These are phyloP conservation scores for Pyralis farinalis DNA, from an alignment of 2,888 invertebrate species.

Conservation along the genomic window DNA sequence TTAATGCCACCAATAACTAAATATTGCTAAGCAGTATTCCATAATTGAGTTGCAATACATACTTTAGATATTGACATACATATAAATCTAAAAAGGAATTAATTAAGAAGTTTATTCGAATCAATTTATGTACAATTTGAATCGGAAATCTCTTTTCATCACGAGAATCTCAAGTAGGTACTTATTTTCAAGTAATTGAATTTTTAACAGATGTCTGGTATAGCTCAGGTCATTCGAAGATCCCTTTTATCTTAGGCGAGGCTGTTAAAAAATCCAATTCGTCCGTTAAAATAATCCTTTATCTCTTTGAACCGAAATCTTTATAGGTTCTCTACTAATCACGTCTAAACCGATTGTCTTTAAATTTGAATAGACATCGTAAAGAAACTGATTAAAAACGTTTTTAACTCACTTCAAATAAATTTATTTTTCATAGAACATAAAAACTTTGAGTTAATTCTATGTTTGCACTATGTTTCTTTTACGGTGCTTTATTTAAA, in stretches of 20 bases:
- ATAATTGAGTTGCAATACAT: too few species aligned
- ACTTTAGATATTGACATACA: too few species aligned
- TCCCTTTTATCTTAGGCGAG: slow-evolving; percentile 23
- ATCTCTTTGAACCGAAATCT: slow-evolving; percentile 42
- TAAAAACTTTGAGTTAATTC: too few species aligned
- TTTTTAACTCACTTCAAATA: too few species aligned
- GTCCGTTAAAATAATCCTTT: slow-evolving; percentile 33
- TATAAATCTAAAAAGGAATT: too few species aligned
- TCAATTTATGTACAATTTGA: background rate
- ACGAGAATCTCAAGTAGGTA: background rate
- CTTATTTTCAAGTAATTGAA: slow-evolving; percentile 8
- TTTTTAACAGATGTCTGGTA: background rate
- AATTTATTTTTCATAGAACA: too few species aligned
- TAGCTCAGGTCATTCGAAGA: slow-evolving; percentile 1
- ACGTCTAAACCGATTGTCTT: slow-evolving; percentile 39
- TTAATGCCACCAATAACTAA: too few species aligned
- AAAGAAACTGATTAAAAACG: background rate
- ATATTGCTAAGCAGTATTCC: too few species aligned
- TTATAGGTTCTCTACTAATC: slow-evolving; percentile 49
- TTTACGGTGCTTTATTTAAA: too few species aligned
- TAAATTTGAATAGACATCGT: slow-evolving; percentile 29
- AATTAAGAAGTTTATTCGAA: too few species aligned
- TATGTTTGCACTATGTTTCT: too few species aligned
- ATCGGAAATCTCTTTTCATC: background rate
- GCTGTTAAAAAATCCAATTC: slow-evolving; percentile 33